These are phyloP conservation scores for Rhynchophorus ferrugineus DNA, from an alignment of 1,140 invertebrate species.

Conservation along the genomic window DNA sequence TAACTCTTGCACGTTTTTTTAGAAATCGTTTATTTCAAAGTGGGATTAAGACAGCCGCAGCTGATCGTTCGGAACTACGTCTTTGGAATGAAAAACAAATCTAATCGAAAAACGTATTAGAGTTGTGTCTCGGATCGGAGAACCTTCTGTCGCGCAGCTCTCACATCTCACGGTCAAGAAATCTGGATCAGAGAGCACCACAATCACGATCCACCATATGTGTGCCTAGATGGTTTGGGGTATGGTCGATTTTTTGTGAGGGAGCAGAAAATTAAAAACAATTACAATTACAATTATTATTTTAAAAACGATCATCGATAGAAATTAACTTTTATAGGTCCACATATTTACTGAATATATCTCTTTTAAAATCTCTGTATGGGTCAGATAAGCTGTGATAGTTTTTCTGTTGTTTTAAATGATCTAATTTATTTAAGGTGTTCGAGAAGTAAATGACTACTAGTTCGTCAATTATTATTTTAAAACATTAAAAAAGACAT, in stretches of 20 bases:
- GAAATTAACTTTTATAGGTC: too few relatives aligned
- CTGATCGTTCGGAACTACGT: conserved; percentile 15
- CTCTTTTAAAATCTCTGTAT: too few relatives aligned
- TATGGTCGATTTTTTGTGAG: conserved; percentile 8
- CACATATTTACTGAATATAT: too few relatives aligned
- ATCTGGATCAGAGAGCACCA: conserved; percentile 19
- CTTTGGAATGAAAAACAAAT: conserved; percentile 20
- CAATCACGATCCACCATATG: conserved; percentile 19
- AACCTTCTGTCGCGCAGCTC: conserved; percentile 17
- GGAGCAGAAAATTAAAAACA: conserved; percentile 5
- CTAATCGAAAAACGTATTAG: conserved; percentile 20
- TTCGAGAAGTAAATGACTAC: too few relatives aligned
- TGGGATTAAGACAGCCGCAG: conserved; percentile 16
- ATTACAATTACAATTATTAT: conserved; percentile 19
- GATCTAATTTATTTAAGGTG: too few relatives aligned
- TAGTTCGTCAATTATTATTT: too few relatives aligned
- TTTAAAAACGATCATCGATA: conserved; percentile 12
- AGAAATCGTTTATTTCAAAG: conserved; percentile 23
- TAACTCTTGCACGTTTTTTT: too few relatives aligned
- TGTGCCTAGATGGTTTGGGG: conserved; percentile 10
- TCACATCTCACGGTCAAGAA: conserved; percentile 17
- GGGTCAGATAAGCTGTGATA: too few relatives aligned
- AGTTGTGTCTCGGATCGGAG: conserved; percentile 17
- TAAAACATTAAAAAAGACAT: too few relatives aligned
- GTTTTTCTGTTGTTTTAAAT: too few relatives aligned